Percentiles rank a stretch among this genome's conserved stretches.
These are phyloP conservation scores for Otolemur garnettii DNA, from an alignment of 2,113 vertebrate genomes.

Conservation along the genomic window DNA sequence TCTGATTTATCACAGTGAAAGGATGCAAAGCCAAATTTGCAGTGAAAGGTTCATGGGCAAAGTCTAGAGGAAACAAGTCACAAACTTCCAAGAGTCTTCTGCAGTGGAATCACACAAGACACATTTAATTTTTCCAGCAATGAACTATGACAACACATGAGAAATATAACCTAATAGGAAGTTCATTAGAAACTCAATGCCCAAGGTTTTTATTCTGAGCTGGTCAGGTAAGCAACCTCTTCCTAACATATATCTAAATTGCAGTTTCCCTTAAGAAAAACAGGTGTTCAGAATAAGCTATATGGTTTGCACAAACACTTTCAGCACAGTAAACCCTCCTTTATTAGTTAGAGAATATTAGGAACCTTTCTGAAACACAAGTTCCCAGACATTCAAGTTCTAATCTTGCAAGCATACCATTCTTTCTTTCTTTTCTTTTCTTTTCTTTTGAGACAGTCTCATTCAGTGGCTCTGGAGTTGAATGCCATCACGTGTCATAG, in stretches of 20 bases:
- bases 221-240: background rate
- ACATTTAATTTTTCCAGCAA: background rate
- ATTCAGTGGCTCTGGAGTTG: no score
- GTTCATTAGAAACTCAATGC: background rate
- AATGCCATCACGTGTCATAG: no score
- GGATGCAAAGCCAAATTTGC: background rate
- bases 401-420: background rate
- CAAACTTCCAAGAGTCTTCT: background rate
- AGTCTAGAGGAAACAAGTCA: background rate
- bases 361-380: background rate
- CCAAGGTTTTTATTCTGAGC: background rate
- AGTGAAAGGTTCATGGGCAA: background rate
- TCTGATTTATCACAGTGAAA: background rate
- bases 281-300: background rate
- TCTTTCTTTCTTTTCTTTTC: no score
- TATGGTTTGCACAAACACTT: background rate
- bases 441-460: no score
- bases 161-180: background rate
- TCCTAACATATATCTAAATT: background rate
- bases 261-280: slow-evolving; percentile 1
- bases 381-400: background rate
- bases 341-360: background rate
- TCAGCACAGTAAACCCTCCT: background rate
- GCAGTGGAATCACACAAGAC: background rate
- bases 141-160: background rate